phyloP scores from a whole-genome alignment of 1,140 invertebrate genomes.

The Zaprionus kolodkinae region DNA sequence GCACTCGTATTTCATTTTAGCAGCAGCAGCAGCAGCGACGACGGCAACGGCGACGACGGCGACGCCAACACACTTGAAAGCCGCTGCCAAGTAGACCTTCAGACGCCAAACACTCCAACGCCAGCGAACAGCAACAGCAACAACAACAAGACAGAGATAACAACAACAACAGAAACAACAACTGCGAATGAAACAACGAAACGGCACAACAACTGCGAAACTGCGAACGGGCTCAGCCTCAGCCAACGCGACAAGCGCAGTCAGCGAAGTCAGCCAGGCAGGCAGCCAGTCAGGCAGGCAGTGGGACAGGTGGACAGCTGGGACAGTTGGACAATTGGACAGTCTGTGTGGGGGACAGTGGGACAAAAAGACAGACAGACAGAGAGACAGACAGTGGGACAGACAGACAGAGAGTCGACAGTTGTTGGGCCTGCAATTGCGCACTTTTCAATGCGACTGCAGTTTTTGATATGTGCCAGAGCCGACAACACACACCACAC shows the following conservation, averaged over 20 bases:
- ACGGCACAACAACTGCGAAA: slow-evolving; percentile 23
- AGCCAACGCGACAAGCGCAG: slow-evolving; percentile 66
- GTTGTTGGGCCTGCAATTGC: slow-evolving; percentile 74
- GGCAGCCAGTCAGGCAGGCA: slow-evolving; percentile 49
- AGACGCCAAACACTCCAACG: slow-evolving; percentile 82
- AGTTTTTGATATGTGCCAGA: slow-evolving; percentile 36
- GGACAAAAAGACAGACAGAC: slow-evolving; percentile 37
- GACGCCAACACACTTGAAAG: slow-evolving; percentile 79
- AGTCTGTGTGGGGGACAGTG: slow-evolving; percentile 36
- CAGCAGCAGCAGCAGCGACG: slow-evolving; percentile 21
- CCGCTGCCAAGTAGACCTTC: slow-evolving; percentile 80
- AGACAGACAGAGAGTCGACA: slow-evolving; percentile 59
- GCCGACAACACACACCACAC: slow-evolving; percentile 37
- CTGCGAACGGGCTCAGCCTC: slow-evolving; percentile 15
- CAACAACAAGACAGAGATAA: slow-evolving; percentile 16
- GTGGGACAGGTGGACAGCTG: slow-evolving; percentile 57
- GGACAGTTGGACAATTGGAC: slow-evolving; percentile 32
- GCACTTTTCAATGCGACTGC: slow-evolving; percentile 66
- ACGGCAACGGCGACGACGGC: slow-evolving; percentile 18
- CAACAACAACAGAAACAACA: slow-evolving; percentile 19
- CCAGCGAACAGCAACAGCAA: slow-evolving; percentile 50
- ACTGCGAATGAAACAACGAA: slow-evolving; percentile 8
- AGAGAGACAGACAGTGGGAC: slow-evolving; percentile 57
- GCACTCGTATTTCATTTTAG: slow-evolving; percentile 70
- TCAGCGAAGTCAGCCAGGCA: slow-evolving; percentile 57